Evolutionary conservation across 2,888 invertebrate species (phyloP), one percentile per base, ranked within the genome.

Genomic region (Amphipyra tragopoginis): DNA sequence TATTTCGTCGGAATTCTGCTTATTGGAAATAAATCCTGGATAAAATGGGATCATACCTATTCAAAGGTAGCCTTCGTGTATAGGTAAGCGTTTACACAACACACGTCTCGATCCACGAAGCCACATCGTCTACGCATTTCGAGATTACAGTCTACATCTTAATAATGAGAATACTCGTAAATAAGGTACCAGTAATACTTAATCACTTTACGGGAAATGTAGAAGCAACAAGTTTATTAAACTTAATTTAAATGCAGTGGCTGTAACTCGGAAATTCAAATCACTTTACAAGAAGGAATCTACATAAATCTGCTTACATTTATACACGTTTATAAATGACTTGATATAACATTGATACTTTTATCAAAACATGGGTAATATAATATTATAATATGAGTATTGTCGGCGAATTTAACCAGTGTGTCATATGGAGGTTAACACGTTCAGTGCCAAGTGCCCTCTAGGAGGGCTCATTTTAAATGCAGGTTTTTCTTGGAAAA

Each of bases 1-100:
- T 89, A 87, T 89, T 87, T 82, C 78, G 70, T 61, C 68, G 83
- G 86, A 85, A 87, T 90, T 86, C 82, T 82, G 87, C 86, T 89
- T 90, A 90, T 91, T 90, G 90, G 87, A 90, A 88, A 90, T 90
- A 90, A 89, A 91, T 89, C 89, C 88, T 80, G 89, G 87, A 88
- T 90, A 85, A 89, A 90, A 88, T 87, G 80, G 87, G 89, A 88
- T 90, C 86, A 86, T 85, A 86, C 84, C 86, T 86, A 85, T 85
- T 85, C 79, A 74, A 68, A 79, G 77, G 76, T 79, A 76, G 74
- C 77, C 70, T 75, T 44, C 58, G 75, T 49, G 47, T 58, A 65
- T 55, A 63, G 44, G 56, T 66, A 75, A 71, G 55, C 63, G 61
- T 53, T 65, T 53, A 44, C 34, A 55, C 21, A 52, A 72, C 59